Evolutionary conservation across 2,797 vertebrate species (phyloP), one percentile per base, ranked within the genome.

Genomic region (Brachymystax lenok): DNA sequence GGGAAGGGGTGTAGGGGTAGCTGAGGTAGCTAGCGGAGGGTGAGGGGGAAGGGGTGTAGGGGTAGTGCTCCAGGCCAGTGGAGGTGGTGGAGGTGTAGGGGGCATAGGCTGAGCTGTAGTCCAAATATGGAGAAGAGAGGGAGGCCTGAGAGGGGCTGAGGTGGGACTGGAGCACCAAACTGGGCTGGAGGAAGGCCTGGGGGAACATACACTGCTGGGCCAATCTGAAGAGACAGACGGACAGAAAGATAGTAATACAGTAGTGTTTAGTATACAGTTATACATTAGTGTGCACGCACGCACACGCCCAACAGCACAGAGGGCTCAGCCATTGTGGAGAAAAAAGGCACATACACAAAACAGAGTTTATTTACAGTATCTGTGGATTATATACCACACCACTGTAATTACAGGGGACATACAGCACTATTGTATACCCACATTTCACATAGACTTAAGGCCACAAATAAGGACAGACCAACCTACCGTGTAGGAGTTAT

Each of bases 181-280:
- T 94, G 83, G 98, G 98, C 84, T 99, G 98, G 46, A 99, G 88
- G 78, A 97, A 94, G 0, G 97, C 90, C 90, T 96, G 96, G 0
- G 98, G 97, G 90, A 98, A 98, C 76, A 98, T 88, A 19, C 97
- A 98, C 91, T 97, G 97, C 81, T 96, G 96, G 0, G 95, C 86
- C 56, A 98, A 93, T 86, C 98, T 99, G 94, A 0, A 86, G 76
- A 81, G 70, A 88, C 33, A 46, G 40, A 46, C 2, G 40, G 40
- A 46, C 10, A 46, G 40, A 46, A 92, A 28, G 24, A 59, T 3
- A 7, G 71, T 75, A 61, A 81, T n/a, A 46, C 10, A 46, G 12
- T 46, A 13, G 10, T 46, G 40, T 46, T 46, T 46, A 46, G 2
- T 12, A 46, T 46, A 46, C 40, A 46, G 40, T 46, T 13, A 46